Evolutionary conservation across 1,140 invertebrate species (phyloP), one percentile per base, ranked within the genome.

Genomic region (Caenorhabditis briggsae): DNA sequence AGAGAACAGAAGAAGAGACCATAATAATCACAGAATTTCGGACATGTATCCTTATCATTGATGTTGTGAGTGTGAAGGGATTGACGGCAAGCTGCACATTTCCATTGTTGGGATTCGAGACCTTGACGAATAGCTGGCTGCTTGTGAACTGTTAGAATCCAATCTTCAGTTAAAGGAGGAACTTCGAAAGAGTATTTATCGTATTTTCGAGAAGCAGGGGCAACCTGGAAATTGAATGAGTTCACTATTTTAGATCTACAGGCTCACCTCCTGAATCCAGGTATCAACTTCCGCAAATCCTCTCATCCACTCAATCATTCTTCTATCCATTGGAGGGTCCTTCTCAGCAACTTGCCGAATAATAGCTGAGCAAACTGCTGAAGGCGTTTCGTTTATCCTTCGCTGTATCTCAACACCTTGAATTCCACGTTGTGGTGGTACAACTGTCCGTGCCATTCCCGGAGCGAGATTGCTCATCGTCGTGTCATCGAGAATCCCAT

Each of bases 1-100:
- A 91, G 83, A n/a, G 92, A 90, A 89, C 93, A 94, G 88, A 93
- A 94, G 88, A 93, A 94, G 48, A 89, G 89, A 6, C 93, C 93
- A 43, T 90, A 92, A 89, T 94, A 94, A 82, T 94, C 93, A 91
- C 93, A 94, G 14, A 93, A 84, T 1, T 93, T 90, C 8, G 93
- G 93, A 50, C 70, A 78, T 6, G 43, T 48, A 12, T 78, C 70
- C n/a, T 46, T 46, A 65, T 93, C 87, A 46, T 53, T 78, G n/a
- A 78, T 50, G 46, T 50, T 78, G n/a, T 78, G 70, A 2, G 46
- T 78, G 23, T 78, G 70, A 78, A 78, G 70, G 0, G 70, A 78
- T 50, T 78, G 70, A 3, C 70, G 70, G 41, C 70, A 78, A 20
- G 46, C 16, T 12, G 70, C 70, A 78, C 70, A 78, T 50, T 78